Base-by-base conservation (phyloP, 2,113 vertebrate genomes). In the Oryzias celebensis region DNA sequence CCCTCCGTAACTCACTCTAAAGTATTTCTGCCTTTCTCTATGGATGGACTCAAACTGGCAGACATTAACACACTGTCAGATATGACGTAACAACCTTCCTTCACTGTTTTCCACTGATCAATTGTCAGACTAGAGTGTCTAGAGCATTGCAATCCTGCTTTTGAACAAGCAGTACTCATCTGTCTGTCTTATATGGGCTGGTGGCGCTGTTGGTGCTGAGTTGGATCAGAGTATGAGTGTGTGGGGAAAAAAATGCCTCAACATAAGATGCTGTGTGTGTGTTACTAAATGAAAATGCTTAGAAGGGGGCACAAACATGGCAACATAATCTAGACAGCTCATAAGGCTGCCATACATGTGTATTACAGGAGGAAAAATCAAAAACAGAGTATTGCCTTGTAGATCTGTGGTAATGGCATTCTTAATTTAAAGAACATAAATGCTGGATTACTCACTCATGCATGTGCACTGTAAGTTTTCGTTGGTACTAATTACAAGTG, bases 1-100 rank as follows among this genome's bases (percentile, higher is more conserved):
- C 51, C 44, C 41, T 68, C 65, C 60, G 69, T 85, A 89, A 89
- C 88, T 57, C 63, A 76, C 62, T 90, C 88, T 91, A 91, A 91
- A 85, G 82, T 80, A 78, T 71, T 75, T 74, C 78, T 65, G 73
- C 70, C 70, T 71, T 65, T 53, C 47, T 65, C 28, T 58, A 51
- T 52, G 81, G 70, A 77, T 0, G 36, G 60, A 66, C 65, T 81
- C 53, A 70, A 36, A 67, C 63, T 69, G 74, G 69, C 77, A 80
- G 58, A 79, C 47, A 59, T 71, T 86, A 83, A 87, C 73, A 58
- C 5, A 23, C 57, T 56, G 52, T 66, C 48, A 16, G 52, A 62
- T 57, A 59, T 75, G 54, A 57, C 75, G 73, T 78, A 81, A 77
- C 62, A 43, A 58, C 53, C 47, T 52, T 22, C 31, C 45, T 46